These are phyloP conservation scores for Proisotoma minuta DNA, from an alignment of 2,888 invertebrate species.

Conservation along the genomic window DNA sequence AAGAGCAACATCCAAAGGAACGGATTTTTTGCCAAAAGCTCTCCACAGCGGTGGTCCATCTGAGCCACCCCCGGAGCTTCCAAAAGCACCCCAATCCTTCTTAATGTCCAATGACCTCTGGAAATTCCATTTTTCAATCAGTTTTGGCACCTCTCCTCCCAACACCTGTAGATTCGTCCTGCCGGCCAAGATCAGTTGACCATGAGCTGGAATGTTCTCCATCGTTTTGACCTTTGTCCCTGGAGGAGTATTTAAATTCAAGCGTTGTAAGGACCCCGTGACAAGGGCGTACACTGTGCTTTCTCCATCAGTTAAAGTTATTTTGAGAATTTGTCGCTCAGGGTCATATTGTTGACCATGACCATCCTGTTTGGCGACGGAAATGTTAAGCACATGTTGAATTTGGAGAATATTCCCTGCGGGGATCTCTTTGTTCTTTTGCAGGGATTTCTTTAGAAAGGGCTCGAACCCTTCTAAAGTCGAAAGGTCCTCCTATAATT, in stretches of 20 bases:
- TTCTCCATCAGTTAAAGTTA: slow-evolving; percentile 42
- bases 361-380: slow-evolving; percentile 37
- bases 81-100: slow-evolving; percentile 39
- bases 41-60: slow-evolving; percentile 38
- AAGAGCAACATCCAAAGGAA: slow-evolving; percentile 25
- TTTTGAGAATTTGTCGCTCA: slow-evolving; percentile 36
- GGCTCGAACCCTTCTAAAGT: slow-evolving; percentile 24
- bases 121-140: slow-evolving; percentile 41
- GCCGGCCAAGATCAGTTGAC: slow-evolving; percentile 24
- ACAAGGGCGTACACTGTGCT: slow-evolving; percentile 32
- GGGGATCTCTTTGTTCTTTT: slow-evolving; percentile 31
- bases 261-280: slow-evolving; percentile 25
- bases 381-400: slow-evolving; percentile 34
- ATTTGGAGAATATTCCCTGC: slow-evolving; percentile 38
- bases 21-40: slow-evolving; percentile 32
- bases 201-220: slow-evolving; percentile 13
- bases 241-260: slow-evolving; percentile 33
- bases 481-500: slow-evolving; percentile 34
- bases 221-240: slow-evolving; percentile 34
- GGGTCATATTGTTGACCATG: slow-evolving; percentile 31
- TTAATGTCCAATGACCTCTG: slow-evolving; percentile 36
- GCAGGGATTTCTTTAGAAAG: slow-evolving; percentile 32
- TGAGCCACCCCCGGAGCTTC: slow-evolving; percentile 13
- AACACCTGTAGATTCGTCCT: slow-evolving; percentile 32
- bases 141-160: slow-evolving; percentile 39